Conservation (phyloP, 2,888 invertebrate species). For the Volucella zonaria region DNA sequence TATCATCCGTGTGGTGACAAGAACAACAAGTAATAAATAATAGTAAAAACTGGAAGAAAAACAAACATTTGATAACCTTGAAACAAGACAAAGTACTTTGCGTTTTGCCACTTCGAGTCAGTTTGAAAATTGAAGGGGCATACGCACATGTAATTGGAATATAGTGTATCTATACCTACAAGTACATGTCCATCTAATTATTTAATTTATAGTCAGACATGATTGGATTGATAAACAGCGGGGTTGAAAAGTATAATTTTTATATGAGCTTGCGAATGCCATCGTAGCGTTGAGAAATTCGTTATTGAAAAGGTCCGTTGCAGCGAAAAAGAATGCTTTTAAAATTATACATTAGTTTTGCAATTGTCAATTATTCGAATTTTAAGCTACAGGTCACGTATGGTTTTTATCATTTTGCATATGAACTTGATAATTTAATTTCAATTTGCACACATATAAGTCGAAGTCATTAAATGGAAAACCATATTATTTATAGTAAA, state of each 20-base stretch:
- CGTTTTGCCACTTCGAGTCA: constrained; percentile 20
- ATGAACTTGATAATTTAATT: too few relatives aligned
- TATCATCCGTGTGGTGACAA: not conserved
- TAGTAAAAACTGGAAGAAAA: not conserved
- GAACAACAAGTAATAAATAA: constrained; percentile 6
- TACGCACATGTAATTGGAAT: constrained; percentile 13
- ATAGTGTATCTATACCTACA: not conserved
- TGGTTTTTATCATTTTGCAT: too few relatives aligned
- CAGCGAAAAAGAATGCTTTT: not conserved
- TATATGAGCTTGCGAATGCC: not conserved
- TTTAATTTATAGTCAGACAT: constrained; percentile 16
- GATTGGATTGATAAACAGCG: constrained; percentile 22
- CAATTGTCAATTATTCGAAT: too few relatives aligned
- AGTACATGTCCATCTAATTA: constrained; percentile 13
- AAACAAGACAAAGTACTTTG: constrained; percentile 6
- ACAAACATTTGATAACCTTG: constrained; percentile 47
- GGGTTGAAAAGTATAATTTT: constrained; percentile 1
- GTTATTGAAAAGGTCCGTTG: not conserved
- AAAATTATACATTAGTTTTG: not conserved
- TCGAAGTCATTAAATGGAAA: too few relatives aligned
- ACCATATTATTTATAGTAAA: too few relatives aligned
- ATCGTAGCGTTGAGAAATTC: constrained; percentile 1
- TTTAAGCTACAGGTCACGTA: too few relatives aligned
- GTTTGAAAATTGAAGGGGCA: not conserved
- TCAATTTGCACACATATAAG: too few relatives aligned